Conservation (phyloP, 2,888 invertebrate species). For the Platerodrilus igneus region DNA sequence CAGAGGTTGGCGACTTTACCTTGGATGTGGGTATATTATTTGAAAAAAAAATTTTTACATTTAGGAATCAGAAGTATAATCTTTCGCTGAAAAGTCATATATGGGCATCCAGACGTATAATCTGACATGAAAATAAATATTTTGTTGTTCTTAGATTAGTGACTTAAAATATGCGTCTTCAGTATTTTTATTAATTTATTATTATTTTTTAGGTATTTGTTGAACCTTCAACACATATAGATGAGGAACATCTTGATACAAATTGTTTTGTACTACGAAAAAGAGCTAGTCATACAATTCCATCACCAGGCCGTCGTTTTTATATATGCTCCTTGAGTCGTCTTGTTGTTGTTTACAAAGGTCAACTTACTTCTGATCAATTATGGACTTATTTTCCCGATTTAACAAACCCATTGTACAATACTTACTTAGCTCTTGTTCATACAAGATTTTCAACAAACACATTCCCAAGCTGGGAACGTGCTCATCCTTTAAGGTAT, state of each 20-base stretch:
- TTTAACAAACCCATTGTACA: slow-evolving; percentile 69
- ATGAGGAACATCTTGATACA: slow-evolving; percentile 42
- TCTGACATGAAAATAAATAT: neutral
- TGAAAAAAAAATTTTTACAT: no score
- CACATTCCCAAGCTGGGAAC: slow-evolving; percentile 99
- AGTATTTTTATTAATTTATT: slow-evolving; percentile 11
- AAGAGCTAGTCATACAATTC: slow-evolving; percentile 83
- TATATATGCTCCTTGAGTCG: slow-evolving; percentile 95
- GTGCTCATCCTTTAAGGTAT: slow-evolving; percentile 96
- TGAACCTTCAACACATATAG: slow-evolving; percentile 29
- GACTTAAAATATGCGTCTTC: neutral
- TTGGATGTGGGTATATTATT: no score
- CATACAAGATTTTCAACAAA: slow-evolving; percentile 99
- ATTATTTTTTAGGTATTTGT: slow-evolving; percentile 65
- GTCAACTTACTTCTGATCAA: slow-evolving; percentile 93
- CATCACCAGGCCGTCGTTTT: slow-evolving; percentile 81
- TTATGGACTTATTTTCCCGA: slow-evolving; percentile 76
- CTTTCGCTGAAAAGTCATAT: no score
- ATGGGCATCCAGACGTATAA: slow-evolving; percentile 10
- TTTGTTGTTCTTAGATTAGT: neutral
- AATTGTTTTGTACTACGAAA: slow-evolving; percentile 80
- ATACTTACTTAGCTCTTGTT: slow-evolving; percentile 92
- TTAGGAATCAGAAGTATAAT: no score
- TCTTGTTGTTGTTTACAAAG: slow-evolving; percentile 93
- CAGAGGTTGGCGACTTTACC: no score